Evolutionary conservation across 2,113 vertebrate genomes (phyloP).

Genomic region (Psephotus haematonotus): DNA sequence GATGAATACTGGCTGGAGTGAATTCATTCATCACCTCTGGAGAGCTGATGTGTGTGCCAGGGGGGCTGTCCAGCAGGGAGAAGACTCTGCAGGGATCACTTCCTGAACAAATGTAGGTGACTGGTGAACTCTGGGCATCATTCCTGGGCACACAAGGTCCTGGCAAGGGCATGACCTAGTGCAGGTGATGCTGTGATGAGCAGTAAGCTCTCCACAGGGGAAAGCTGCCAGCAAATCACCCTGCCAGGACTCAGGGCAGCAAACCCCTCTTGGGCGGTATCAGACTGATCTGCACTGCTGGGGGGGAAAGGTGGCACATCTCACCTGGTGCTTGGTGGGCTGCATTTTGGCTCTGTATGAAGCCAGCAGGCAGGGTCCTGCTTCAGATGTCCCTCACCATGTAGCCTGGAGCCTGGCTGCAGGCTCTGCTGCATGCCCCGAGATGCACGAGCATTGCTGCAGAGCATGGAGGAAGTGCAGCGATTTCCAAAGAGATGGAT

Average conservation of each 20-base stretch:
- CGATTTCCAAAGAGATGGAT: neutral
- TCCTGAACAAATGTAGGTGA: too few relatives aligned
- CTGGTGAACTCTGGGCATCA: neutral
- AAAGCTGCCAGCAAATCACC: neutral
- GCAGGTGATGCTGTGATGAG: neutral
- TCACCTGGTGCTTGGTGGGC: neutral
- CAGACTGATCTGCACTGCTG: accelerated
- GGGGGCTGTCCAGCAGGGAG: neutral
- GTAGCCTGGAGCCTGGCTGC: neutral
- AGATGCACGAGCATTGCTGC: neutral
- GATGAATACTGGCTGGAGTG: neutral
- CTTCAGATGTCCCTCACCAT: neutral
- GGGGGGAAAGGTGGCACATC: neutral
- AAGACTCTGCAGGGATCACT: neutral
- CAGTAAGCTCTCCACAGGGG: neutral
- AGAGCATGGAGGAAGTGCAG: neutral
- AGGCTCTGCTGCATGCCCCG: neutral
- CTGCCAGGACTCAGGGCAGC: neutral
- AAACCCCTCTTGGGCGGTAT: accelerated
- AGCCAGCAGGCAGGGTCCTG: neutral
- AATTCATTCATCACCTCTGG: neutral
- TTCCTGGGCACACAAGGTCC: neutral
- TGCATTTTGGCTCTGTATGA: neutral
- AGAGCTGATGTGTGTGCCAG: neutral
- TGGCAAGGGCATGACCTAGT: accelerated